Evolutionary conservation across 2,797 vertebrate species (phyloP).

Genomic region (Pithecia hirsuta): DNA sequence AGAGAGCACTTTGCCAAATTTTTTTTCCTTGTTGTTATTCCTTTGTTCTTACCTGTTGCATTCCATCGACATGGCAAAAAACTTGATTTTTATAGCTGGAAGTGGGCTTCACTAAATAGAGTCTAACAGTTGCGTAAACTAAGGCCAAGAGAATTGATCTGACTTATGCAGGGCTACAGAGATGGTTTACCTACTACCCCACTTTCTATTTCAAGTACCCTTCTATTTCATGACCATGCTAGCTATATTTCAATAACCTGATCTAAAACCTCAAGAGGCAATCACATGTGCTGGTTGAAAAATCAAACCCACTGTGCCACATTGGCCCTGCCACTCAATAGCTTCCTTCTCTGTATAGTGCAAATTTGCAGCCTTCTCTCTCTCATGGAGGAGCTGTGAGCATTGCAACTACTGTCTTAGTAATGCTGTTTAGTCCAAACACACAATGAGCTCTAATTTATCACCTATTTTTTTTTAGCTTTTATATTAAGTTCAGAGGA

Average conservation of each 20-base stretch:
- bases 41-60: neutral
- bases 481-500: neutral
- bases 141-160: neutral
- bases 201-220: fast-evolving
- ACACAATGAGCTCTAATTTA: neutral
- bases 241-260: neutral
- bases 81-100: neutral
- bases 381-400: neutral
- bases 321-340: too few species aligned
- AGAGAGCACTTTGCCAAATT: neutral
- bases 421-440: neutral
- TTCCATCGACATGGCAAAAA: neutral
- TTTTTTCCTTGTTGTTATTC: neutral
- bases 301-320: neutral
- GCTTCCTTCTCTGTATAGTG: neutral
- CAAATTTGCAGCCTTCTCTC: fast-evolving
- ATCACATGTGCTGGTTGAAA: neutral
- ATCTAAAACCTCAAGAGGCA: neutral
- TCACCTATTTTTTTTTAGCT: neutral
- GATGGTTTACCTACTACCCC: fast-evolving
- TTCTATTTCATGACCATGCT: neutral
- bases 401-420: too few species aligned
- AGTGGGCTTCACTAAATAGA: neutral
- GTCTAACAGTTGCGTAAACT: neutral
- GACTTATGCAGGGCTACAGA: neutral